phyloP scores from a whole-genome alignment of 2,113 vertebrate species.

The Clarias gariepinus region DNA sequence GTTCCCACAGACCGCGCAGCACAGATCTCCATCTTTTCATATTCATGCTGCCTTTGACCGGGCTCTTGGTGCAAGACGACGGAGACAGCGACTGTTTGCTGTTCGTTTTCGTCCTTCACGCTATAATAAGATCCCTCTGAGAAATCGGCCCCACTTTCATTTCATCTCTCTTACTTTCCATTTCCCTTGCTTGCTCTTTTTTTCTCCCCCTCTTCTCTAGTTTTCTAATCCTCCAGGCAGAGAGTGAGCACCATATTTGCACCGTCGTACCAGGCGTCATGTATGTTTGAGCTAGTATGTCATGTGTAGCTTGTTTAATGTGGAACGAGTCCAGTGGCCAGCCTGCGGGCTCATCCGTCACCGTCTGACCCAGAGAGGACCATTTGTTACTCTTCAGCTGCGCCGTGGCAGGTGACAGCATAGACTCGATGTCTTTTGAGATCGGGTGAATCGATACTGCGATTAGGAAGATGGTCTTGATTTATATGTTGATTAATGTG shows the following conservation, averaged over 20 bases:
- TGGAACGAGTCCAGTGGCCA: conserved; percentile 29
- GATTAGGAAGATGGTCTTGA: neutral
- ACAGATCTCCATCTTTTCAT: conserved; percentile 12
- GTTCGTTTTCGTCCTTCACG: conserved; percentile 30
- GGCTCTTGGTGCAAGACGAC: conserved; percentile 13
- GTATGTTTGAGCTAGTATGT: neutral
- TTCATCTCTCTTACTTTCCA: conserved; percentile 9
- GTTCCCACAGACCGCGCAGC: conserved; percentile 8
- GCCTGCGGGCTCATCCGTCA: neutral
- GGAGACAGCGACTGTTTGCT: conserved; percentile 14
- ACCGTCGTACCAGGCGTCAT: neutral
- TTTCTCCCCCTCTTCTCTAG: neutral
- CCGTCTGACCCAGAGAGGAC: neutral
- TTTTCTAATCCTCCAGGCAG: neutral
- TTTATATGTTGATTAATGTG: conserved; percentile 25
- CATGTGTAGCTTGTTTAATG: too few relatives aligned
- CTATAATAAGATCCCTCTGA: conserved; percentile 46
- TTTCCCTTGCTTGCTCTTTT: conserved; percentile 8
- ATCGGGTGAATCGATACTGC: conserved; percentile 13
- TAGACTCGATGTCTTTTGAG: neutral
- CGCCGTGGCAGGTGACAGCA: neutral
- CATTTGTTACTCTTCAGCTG: neutral
- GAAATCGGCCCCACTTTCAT: conserved; percentile 26
- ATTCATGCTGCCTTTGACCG: conserved; percentile 21
- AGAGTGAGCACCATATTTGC: neutral